Evolutionary conservation across 1,140 invertebrate genomes (phyloP).

Genomic region (Drosophila ercepeae): DNA sequence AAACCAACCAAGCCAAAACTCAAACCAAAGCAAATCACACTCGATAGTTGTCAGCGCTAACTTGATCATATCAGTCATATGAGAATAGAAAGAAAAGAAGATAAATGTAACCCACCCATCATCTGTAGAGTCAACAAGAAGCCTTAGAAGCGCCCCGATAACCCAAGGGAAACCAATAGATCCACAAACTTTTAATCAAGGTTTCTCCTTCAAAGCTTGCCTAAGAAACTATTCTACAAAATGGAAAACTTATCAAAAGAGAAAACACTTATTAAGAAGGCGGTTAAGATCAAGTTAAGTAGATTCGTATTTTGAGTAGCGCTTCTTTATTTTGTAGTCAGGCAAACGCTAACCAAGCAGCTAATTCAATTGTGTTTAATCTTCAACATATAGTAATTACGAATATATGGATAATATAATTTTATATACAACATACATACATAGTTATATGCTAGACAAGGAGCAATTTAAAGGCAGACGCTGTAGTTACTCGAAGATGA

Average conservation of each 20-base stretch:
- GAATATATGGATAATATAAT: constrained; percentile 64
- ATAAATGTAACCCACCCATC: constrained; percentile 79
- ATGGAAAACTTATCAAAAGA: constrained; percentile 4
- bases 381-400: constrained; percentile 48
- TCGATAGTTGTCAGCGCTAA: constrained; percentile 53
- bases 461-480: constrained; percentile 77
- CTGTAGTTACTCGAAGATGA: constrained; percentile 74
- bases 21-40: constrained; percentile 36
- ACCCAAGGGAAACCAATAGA: constrained; percentile 40
- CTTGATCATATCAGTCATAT: constrained; percentile 57
- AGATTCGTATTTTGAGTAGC: constrained; percentile 56
- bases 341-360: constrained; percentile 46
- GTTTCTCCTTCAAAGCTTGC: constrained; percentile 52
- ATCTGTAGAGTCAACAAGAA: constrained; percentile 42
- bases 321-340: constrained; percentile 49
- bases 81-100: constrained; percentile 36
- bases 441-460: constrained; percentile 58
- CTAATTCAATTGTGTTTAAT: constrained; percentile 55
- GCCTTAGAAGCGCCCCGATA: constrained; percentile 42
- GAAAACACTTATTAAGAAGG: constrained; percentile 27
- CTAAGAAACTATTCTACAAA: constrained; percentile 32
- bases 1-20: constrained; percentile 17
- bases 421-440: constrained; percentile 66
- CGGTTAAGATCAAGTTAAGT: constrained; percentile 27
- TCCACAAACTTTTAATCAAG: constrained; percentile 34